These are phyloP conservation scores for Drusus annulatus DNA, from an alignment of 1,140 invertebrate genomes.

Conservation along the genomic window DNA sequence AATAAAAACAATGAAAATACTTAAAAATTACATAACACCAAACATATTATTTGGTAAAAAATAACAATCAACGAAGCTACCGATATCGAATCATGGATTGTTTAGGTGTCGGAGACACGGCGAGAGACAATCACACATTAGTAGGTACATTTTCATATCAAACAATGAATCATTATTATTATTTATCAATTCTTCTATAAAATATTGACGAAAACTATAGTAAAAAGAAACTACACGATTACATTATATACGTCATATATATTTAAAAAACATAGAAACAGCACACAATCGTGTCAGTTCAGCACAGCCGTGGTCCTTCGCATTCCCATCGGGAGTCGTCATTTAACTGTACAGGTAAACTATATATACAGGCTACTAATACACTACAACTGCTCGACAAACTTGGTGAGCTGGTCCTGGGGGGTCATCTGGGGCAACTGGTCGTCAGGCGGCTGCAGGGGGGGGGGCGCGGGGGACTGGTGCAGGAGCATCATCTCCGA, in stretches of 20 bases:
- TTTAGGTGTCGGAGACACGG: conserved; percentile 24
- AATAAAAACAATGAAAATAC: conserved; percentile 56
- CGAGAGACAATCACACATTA: conserved; percentile 52
- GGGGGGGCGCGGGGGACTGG: conserved; percentile 80
- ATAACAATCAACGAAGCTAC: conserved; percentile 58
- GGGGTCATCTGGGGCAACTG: conserved; percentile 85
- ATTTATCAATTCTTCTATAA: conserved; percentile 50
- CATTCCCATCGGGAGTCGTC: conserved; percentile 54
- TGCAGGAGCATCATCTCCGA: conserved; percentile 69
- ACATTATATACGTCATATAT: conserved; percentile 49
- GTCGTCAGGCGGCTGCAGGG: conserved; percentile 80
- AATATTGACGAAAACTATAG: conserved; percentile 54
- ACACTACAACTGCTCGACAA: conserved; percentile 91
- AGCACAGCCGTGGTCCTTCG: conserved; percentile 56
- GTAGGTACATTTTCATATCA: conserved; percentile 56
- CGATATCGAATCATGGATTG: conserved; percentile 47
- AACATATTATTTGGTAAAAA: conserved; percentile 55
- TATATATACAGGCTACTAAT: conserved; percentile 46
- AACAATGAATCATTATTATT: conserved; percentile 52
- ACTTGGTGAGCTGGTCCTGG: conserved; percentile 93
- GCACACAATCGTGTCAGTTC: conserved; percentile 52
- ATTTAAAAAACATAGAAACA: conserved; percentile 52
- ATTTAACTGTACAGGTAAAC: conserved; percentile 19
- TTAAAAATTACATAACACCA: conserved; percentile 58
- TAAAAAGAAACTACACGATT: conserved; percentile 52